Evolutionary conservation across 2,797 vertebrate genomes (phyloP), one percentile per base, ranked within the genome.

Genomic region (Crax fasciolata): DNA sequence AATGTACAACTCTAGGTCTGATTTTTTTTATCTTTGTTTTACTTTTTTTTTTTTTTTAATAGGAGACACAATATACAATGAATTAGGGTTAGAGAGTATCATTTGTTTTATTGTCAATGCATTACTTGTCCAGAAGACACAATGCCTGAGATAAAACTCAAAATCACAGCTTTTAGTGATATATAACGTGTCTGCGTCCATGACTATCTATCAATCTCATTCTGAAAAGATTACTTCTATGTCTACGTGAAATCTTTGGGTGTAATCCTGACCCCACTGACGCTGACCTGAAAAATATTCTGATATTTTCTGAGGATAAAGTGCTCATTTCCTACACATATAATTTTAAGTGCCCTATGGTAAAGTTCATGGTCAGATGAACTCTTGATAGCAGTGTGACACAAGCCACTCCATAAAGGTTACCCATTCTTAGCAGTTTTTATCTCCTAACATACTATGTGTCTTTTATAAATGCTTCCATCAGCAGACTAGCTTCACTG

Each of bases 291-390:
- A 79, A 89, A 94, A 80, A 78, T 85, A 78, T 28, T 30, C 12
- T 9, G 3, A 2, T 87, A 46, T 58, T 75, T 85, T 91, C 58
- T 78, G 66, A 81, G 11, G n/a, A 65, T 75, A 28, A 89, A 87
- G 35, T 83, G 25, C 39, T 94, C 3, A 55, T 89, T 91, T 95
- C 87, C 84, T 70, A 4, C 61, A 19, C 77, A 27, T 62, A 46
- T 78, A 51, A 81, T 72, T 81, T 89, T 81, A 83, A 58, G 20
- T 91, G 39, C 11, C 27, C 0, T 0, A 5, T 19, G 79, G 54
- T 84, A 78, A 83, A 86, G 83, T 81, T 75, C 24, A 55, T 48
- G 58, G 30, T 55, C 62, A 75, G 61, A 77, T 82, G 76, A 93
- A n/a, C 13, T 81, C 23, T 57, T 70, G 65, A 19, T 41, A 68